Evolutionary conservation across 2,113 vertebrate species (phyloP).

Genomic region (Muntiacus muntjak): DNA sequence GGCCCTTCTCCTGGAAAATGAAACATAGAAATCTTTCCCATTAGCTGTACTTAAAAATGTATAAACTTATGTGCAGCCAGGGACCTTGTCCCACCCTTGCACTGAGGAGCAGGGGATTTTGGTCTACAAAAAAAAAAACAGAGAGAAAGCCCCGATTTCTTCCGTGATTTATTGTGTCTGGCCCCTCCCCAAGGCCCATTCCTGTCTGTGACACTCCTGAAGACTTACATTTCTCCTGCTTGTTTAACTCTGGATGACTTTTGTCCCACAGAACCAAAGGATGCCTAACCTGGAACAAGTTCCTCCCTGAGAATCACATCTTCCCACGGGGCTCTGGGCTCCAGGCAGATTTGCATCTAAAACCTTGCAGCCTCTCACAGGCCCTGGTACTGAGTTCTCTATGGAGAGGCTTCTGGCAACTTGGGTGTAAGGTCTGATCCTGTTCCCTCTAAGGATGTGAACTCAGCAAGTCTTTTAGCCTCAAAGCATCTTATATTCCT

Average conservation of each 20-base stretch:
- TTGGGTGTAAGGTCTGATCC: not conserved
- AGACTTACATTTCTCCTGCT: not conserved
- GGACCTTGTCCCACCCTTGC: accelerated
- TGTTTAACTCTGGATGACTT: not conserved
- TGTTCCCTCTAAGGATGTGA: not conserved
- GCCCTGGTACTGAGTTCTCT: not conserved
- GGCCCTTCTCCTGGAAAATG: not conserved
- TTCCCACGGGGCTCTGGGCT: not conserved
- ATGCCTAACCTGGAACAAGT: too few species aligned
- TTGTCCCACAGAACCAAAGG: not conserved
- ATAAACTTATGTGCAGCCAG: not conserved
- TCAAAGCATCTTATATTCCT: not conserved
- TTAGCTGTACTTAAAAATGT: not conserved
- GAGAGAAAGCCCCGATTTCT: not conserved
- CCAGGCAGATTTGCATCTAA: not conserved
- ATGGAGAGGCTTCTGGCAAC: not conserved
- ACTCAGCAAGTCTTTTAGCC: not conserved
- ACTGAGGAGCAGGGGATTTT: not conserved
- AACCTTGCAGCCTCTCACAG: too few species aligned
- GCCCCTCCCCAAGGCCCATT: not conserved
- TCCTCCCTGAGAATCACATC: not conserved
- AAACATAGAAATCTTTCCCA: not conserved
- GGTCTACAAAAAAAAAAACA: not conserved
- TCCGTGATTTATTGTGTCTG: too few species aligned
- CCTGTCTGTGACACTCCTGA: not conserved